Conservation (phyloP, 2,888 invertebrate species). For the Seladonia tumulorum region DNA sequence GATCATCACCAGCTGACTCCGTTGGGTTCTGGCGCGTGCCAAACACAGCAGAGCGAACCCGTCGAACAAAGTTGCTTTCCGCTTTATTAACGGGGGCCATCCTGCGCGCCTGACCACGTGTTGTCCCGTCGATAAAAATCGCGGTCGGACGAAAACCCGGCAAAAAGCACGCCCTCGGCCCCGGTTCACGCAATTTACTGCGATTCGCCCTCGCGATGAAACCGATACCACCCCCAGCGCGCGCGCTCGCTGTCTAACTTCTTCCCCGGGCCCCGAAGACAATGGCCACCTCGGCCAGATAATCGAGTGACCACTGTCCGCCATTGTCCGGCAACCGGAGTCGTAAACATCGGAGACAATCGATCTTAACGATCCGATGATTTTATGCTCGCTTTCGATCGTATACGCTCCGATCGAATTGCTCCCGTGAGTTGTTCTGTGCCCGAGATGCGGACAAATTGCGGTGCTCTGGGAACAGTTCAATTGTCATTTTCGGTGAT, state of each 20-base stretch:
- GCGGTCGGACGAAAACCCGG: slow-evolving; percentile 10
- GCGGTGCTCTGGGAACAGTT: too few species aligned
- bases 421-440: background rate
- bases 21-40: slow-evolving; percentile 66
- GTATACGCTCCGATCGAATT: slow-evolving; percentile 14
- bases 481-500: too few species aligned
- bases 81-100: slow-evolving; percentile 59
- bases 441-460: too few species aligned
- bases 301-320: slow-evolving; percentile 52
- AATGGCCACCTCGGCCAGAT: slow-evolving; percentile 35
- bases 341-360: slow-evolving; percentile 77
- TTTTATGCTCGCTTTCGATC: slow-evolving; percentile 41
- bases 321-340: slow-evolving; percentile 62
- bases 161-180: background rate
- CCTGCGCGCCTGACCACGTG: slow-evolving; percentile 49
- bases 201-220: slow-evolving; percentile 24
- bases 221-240: slow-evolving; percentile 8
- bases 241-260: background rate
- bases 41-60: slow-evolving; percentile 37
- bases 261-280: slow-evolving; percentile 34
- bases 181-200: slow-evolving; percentile 44
- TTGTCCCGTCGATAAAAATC: slow-evolving; percentile 55
- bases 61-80: slow-evolving; percentile 28
- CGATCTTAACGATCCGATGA: slow-evolving; percentile 71
- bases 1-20: slow-evolving; percentile 73